Evolutionary conservation across 2,888 invertebrate species (phyloP).

Genomic region (Tiphia femorata): DNA sequence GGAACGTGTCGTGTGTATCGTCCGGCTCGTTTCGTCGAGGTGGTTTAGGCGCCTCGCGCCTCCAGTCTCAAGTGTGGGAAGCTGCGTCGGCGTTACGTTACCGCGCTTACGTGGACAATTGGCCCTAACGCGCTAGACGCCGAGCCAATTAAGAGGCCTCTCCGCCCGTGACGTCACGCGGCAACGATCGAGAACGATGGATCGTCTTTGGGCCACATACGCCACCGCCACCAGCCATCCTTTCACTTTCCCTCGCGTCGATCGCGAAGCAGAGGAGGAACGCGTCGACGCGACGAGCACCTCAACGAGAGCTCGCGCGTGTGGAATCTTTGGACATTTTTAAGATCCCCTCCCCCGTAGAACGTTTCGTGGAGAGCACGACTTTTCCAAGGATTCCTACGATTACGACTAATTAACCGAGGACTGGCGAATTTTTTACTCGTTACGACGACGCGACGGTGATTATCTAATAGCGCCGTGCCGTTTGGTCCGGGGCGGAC

Average conservation of each 20-base stretch:
- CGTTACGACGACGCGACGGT: too few species aligned
- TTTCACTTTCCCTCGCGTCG: not conserved
- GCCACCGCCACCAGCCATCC: not conserved
- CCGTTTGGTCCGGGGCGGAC: too few species aligned
- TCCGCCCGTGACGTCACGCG: constrained; percentile 2
- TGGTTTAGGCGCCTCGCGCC: constrained; percentile 31
- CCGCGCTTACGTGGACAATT: constrained; percentile 51
- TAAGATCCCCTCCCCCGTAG: too few species aligned
- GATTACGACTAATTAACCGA: too few species aligned
- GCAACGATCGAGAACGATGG: not conserved
- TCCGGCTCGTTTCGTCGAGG: constrained; percentile 5
- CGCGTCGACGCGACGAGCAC: too few species aligned
- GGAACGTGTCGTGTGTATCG: not conserved
- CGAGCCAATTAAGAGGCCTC: constrained; percentile 55
- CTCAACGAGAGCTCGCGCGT: too few species aligned
- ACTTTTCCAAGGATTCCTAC: too few species aligned
- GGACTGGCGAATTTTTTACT: too few species aligned
- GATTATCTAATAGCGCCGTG: too few species aligned
- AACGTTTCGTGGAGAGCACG: too few species aligned
- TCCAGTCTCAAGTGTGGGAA: constrained; percentile 48
- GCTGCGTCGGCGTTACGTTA: constrained; percentile 52
- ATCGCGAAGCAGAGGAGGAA: too few species aligned
- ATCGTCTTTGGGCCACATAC: constrained; percentile 17
- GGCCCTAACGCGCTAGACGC: constrained; percentile 58
- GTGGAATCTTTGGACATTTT: too few species aligned